phyloP scores from a whole-genome alignment of 2,888 invertebrate genomes.

The Lordiphosa fenestrarum region DNA sequence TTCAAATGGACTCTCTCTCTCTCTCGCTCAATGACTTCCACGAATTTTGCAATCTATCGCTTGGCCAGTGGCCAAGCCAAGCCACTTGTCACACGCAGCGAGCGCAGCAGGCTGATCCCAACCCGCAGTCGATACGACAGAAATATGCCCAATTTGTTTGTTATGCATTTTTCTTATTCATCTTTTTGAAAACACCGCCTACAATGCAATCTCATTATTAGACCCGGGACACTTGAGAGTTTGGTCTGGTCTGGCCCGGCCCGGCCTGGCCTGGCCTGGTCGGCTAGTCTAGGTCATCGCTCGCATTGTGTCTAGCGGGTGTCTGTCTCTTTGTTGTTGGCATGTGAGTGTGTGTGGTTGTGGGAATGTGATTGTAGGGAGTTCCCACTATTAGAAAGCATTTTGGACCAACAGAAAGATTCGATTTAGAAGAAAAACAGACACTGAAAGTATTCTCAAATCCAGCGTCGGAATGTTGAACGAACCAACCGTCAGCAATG shows the following conservation, averaged over 20 bases:
- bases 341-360: slow-evolving; percentile 5
- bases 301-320: slow-evolving; percentile 27
- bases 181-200: slow-evolving; percentile 47
- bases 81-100: slow-evolving; percentile 3
- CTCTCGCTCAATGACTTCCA: slow-evolving; percentile 55
- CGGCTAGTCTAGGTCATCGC: slow-evolving; percentile 5
- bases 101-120: slow-evolving; percentile 5
- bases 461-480: no score
- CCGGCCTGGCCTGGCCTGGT: not conserved
- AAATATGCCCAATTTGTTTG: slow-evolving; percentile 43
- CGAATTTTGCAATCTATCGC: slow-evolving; percentile 63
- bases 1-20: slow-evolving; percentile 3
- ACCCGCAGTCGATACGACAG: slow-evolving; percentile 3
- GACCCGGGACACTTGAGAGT: slow-evolving; percentile 58
- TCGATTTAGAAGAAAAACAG: not conserved
- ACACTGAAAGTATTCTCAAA: not conserved
- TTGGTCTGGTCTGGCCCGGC: slow-evolving; percentile 8
- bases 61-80: not conserved
- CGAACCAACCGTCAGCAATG: no score
- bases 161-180: slow-evolving; percentile 18
- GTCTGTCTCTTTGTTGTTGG: slow-evolving; percentile 17
- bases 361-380: slow-evolving; percentile 9
- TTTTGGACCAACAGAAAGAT: not conserved
- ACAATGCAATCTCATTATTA: slow-evolving; percentile 64
- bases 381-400: slow-evolving; percentile 2